A percentile compares a stretch with the other conserved stretches of the same genome.
These are phyloP conservation scores for Drosophila lini DNA, from an alignment of 1,140 invertebrate genomes.

Conservation along the genomic window DNA sequence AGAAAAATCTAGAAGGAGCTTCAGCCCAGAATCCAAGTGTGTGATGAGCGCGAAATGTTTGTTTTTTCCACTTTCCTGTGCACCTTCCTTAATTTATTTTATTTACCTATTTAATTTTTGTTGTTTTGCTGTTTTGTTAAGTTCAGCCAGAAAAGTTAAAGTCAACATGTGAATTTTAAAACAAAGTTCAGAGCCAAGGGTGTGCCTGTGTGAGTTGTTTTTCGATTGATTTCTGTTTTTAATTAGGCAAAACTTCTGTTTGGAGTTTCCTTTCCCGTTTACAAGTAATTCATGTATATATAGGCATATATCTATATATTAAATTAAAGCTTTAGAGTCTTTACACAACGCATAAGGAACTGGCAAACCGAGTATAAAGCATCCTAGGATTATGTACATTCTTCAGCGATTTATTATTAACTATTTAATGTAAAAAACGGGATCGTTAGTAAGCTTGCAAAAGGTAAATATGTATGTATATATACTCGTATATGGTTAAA, in stretches of 20 bases:
- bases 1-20: slow-evolving; percentile 14
- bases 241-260: slow-evolving; percentile 51
- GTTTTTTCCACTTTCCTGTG: slow-evolving; percentile 34
- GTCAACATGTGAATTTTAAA: slow-evolving; percentile 63
- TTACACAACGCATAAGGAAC: slow-evolving; percentile 69
- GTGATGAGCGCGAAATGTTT: slow-evolving; percentile 43
- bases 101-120: slow-evolving; percentile 11
- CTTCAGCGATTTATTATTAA: slow-evolving; percentile 29
- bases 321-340: slow-evolving; percentile 62
- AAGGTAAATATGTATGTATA: slow-evolving; percentile 18
- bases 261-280: slow-evolving; percentile 24
- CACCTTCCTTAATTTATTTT: slow-evolving; percentile 14
- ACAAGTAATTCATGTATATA: slow-evolving; percentile 13
- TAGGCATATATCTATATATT: slow-evolving; percentile 34
- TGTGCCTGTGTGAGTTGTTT: slow-evolving; percentile 9
- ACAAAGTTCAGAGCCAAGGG: background rate
- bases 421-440: slow-evolving; percentile 42
- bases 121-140: background rate
- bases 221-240: slow-evolving; percentile 47
- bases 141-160: slow-evolving; percentile 40
- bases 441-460: slow-evolving; percentile 46
- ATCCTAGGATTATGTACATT: slow-evolving; percentile 47
- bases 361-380: slow-evolving; percentile 65
- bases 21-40: slow-evolving; percentile 27
- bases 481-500: slow-evolving; percentile 38